Base-by-base conservation (phyloP, 1,140 invertebrate genomes). In the Metopolophium dirhodum region DNA sequence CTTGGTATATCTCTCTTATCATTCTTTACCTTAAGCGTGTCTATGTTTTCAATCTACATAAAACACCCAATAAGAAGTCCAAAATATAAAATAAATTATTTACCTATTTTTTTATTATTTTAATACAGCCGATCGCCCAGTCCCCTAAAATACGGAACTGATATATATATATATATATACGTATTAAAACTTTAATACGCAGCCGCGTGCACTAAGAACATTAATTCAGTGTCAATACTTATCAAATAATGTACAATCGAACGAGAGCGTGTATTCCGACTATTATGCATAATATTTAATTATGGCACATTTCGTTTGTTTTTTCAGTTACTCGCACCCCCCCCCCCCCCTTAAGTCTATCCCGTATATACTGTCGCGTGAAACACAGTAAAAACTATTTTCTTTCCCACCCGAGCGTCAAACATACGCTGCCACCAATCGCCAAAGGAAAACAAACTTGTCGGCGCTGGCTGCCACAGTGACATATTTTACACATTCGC, bases 281-380 rank as follows among this genome's bases (percentile, higher is more conserved):
- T 77, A 77, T n/a, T 77, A 77, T 77, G 61, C n/a, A 77, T 77
- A 77, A 77, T 77, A 77, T 77, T n/a, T 77, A 77, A 77, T 77
- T 77, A 77, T 8, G 14, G 30, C n/a, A 77, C 61, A 77, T 77
- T 77, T 77, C 61, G 14, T 77, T 77, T 77, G 30, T 77, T 77
- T 77, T 77, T 77, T n/a, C 14, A 35, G 30, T 77, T n/a, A 77
- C n/a, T 35, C 30, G 2, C 30, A 4, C 41, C 26, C 57, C 4
- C 14, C 30, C 30, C 30, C 11, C 11, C 18, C 1, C 30, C 14
- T 77, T 68, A 77, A 68, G 61, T n/a, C n/a, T n/a, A 20, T 68
- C 61, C 30, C 30, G 61, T 68, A 68, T 77, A n/a, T n/a, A 35
- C 14, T 68, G 61, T 68, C 61, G 11, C 61, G n/a, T 14, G 30